Evolutionary conservation across 2,888 invertebrate genomes (phyloP).

Genomic region (Spatulosminthurus flaviceps): DNA sequence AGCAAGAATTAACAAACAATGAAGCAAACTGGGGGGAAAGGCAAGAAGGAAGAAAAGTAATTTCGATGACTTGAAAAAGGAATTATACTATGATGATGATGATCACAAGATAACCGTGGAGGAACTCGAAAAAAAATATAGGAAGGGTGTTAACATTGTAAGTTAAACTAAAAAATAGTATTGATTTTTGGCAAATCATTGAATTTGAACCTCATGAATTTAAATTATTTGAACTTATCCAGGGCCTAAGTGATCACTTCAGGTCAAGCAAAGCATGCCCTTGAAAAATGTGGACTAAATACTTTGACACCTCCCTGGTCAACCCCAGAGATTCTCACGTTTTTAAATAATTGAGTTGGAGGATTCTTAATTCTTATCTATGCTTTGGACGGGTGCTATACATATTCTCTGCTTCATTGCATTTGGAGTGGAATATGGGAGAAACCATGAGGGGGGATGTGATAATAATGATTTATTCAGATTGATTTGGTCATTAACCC

Average conservation of each 20-base stretch:
- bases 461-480: too few relatives aligned
- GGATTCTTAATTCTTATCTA: conserved; percentile 83
- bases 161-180: conserved; percentile 64
- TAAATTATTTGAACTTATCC: background rate
- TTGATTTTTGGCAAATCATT: background rate
- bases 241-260: conserved; percentile 71
- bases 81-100: conserved; percentile 98
- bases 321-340: conserved; percentile 77
- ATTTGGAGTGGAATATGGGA: conserved; percentile 67
- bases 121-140: conserved; percentile 94
- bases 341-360: conserved; percentile 75
- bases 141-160: conserved; percentile 96
- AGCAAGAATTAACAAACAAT: too few relatives aligned
- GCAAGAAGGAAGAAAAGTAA: background rate
- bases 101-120: conserved; percentile 97
- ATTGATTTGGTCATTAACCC: too few relatives aligned
- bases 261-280: conserved; percentile 70
- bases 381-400: conserved; percentile 85
- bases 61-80: conserved; percentile 96
- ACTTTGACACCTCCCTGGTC: conserved; percentile 78
- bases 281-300: conserved; percentile 75
- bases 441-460: conserved; percentile 53
- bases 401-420: conserved; percentile 75
- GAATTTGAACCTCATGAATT: background rate
- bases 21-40: too few relatives aligned